Evolutionary conservation across 1,140 invertebrate genomes (phyloP).

Genomic region (Macrosteles quadrilineatus): DNA sequence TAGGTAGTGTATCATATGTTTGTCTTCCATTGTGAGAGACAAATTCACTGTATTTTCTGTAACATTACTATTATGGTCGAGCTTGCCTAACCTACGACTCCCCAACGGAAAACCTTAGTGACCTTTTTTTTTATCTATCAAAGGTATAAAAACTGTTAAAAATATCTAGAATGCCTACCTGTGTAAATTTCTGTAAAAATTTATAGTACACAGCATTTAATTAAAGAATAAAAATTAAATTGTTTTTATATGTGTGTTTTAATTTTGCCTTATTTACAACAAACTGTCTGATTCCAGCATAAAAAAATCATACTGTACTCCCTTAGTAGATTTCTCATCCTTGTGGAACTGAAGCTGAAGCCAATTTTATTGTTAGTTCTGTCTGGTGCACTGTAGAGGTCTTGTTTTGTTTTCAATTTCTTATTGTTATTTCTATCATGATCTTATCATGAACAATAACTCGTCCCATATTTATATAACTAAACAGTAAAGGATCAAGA

Average conservation of each 20-base stretch:
- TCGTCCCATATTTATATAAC: too few relatives aligned
- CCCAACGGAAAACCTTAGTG: too few relatives aligned
- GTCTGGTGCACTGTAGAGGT: too few relatives aligned
- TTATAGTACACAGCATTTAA: conserved; percentile 21
- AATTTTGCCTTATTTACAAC: background rate
- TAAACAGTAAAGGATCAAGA: too few relatives aligned
- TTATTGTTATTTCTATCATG: too few relatives aligned
- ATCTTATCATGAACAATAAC: too few relatives aligned
- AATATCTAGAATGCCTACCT: conserved; percentile 8
- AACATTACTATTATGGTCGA: background rate
- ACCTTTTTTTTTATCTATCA: conserved; percentile 8
- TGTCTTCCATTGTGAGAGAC: conserved; percentile 4
- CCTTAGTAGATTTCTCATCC: too few relatives aligned
- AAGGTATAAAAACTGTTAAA: conserved; percentile 2
- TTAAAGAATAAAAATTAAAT: conserved; percentile 15
- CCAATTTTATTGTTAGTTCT: too few relatives aligned
- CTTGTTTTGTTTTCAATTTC: too few relatives aligned
- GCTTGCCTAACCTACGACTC: conserved; percentile 1
- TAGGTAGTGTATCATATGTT: conserved; percentile 1
- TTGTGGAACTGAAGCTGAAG: too few relatives aligned
- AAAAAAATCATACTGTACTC: too few relatives aligned
- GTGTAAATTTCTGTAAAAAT: conserved; percentile 16
- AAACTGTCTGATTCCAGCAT: too few relatives aligned
- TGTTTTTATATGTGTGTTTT: background rate
- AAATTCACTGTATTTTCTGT: conserved; percentile 11